Base-by-base conservation (phyloP, 2,113 vertebrate species). In the Bubo bubo region DNA sequence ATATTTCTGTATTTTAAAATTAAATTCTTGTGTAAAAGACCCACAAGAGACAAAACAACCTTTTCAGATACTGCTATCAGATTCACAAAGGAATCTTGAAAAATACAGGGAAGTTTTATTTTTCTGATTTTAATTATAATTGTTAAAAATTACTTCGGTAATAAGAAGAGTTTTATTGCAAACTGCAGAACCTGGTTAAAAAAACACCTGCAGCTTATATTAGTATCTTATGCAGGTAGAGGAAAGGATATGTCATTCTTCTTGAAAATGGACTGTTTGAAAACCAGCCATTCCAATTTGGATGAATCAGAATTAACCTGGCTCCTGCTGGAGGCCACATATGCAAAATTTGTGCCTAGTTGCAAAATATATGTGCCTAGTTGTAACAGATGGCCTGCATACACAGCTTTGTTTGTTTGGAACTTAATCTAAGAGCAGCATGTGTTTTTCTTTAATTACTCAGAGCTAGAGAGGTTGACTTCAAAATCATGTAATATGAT, bases 401-500 rank as follows among this genome's bases (percentile, higher is more conserved):
- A 45, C 93, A 77, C 95, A 92, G 93, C 93, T 79, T 77, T 37
- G 34, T 91, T 97, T 97, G 96, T 96, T 96, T 97, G 96, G 63
- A 96, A 92, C 89, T 79, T 85, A 9, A 86, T 75, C 70, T 81
- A 91, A 93, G 89, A 97, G 88, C 96, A 98, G 96, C 94, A 79
- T 75, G 93, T 98, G 93, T 79, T 97, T 95, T 63, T 72, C 81
- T 86, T 95, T 96, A 97, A 96, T 97, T 97, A 94, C 91, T 93
- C 66, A 60, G 91, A 97, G 83, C 82, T 88, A 79, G 58, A 90
- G 83, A 95, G 56, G 81, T 58, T 79, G 71, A 64, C 92, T 97
- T 97, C 91, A 83, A 96, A 97, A 95, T 79, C 79, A 43, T 22
- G 37, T 43, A 35, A 32, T 45, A 24, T 28, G 17, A 18, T 0